Percentiles rank a stretch among this genome's conserved stretches.
Conservation (phyloP, 2,888 invertebrate genomes). For the Erebia aethiops region DNA sequence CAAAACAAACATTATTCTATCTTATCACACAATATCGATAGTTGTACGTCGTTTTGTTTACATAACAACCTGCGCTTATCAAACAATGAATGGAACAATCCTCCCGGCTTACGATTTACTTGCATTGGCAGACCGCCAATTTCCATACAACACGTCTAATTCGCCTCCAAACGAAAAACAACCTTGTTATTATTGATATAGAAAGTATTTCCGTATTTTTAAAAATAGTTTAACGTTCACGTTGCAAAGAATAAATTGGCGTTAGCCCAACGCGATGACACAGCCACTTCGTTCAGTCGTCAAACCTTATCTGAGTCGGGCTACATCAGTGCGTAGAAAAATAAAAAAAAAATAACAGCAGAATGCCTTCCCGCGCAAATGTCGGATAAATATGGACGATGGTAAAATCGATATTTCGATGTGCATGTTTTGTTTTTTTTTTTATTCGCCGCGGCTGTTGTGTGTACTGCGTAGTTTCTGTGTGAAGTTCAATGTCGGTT, state of each 20-base stretch:
- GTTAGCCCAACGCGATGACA: constrained; percentile 61
- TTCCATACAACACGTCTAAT: constrained; percentile 43
- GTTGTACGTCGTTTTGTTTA: constrained; percentile 66
- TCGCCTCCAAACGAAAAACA: constrained; percentile 19
- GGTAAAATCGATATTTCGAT: constrained; percentile 47
- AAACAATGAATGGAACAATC: constrained; percentile 45
- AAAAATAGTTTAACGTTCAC: constrained; percentile 17
- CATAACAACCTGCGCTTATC: constrained; percentile 71
- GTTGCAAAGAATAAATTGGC: constrained; percentile 52
- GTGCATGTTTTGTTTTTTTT: constrained; percentile 54
- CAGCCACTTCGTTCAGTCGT: constrained; percentile 56
- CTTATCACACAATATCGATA: constrained; percentile 51
- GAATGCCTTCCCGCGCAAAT: constrained; percentile 66
- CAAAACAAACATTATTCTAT: constrained; percentile 33
- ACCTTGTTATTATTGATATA: neutral
- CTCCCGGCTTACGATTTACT: constrained; percentile 43
- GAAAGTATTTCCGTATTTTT: constrained; percentile 6
- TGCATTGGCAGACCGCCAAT: constrained; percentile 59
- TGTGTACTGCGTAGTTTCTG: constrained; percentile 47
- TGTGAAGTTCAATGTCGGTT: constrained; percentile 66
- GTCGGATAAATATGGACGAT: constrained; percentile 71
- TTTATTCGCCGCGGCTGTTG: constrained; percentile 47
- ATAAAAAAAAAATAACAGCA: constrained; percentile 49
- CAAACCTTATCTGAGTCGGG: constrained; percentile 52
- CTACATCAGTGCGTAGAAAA: constrained; percentile 51